Evolutionary conservation across 2,113 vertebrate genomes (phyloP).

Genomic region (Rhadina sibilatrix): DNA sequence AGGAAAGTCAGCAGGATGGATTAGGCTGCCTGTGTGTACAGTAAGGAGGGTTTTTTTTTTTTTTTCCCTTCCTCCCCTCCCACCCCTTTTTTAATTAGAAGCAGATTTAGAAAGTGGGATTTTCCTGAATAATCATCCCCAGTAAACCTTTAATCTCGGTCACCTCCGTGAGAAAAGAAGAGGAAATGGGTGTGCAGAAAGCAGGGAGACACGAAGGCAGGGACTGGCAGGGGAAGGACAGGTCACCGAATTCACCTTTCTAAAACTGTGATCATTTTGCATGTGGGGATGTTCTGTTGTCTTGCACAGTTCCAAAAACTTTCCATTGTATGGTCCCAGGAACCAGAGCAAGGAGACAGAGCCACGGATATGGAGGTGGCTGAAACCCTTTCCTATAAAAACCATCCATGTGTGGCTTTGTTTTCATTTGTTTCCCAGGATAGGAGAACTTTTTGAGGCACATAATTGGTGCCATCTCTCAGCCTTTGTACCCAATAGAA

Average conservation of each 20-base stretch:
- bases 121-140: constrained; percentile 53
- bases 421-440: background rate
- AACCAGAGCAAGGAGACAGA: background rate
- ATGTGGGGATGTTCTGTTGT: background rate
- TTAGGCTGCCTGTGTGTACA: constrained; percentile 22
- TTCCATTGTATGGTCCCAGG: background rate
- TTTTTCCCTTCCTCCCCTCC: background rate
- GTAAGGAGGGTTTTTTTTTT: background rate
- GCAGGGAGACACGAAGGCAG: background rate
- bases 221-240: background rate
- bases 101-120: constrained; percentile 59
- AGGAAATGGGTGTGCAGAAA: background rate
- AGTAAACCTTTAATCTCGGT: constrained; percentile 23
- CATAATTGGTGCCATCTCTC: accelerated
- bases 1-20: constrained; percentile 43
- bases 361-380: background rate
- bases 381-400: background rate
- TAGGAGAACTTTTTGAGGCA: background rate
- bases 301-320: background rate
- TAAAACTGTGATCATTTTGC: background rate
- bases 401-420: background rate
- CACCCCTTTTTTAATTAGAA: constrained; percentile 64
- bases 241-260: background rate
- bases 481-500: background rate
- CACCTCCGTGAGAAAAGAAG: background rate